phyloP scores from a whole-genome alignment of 2,888 invertebrate genomes.

The Dilophus febrilis region DNA sequence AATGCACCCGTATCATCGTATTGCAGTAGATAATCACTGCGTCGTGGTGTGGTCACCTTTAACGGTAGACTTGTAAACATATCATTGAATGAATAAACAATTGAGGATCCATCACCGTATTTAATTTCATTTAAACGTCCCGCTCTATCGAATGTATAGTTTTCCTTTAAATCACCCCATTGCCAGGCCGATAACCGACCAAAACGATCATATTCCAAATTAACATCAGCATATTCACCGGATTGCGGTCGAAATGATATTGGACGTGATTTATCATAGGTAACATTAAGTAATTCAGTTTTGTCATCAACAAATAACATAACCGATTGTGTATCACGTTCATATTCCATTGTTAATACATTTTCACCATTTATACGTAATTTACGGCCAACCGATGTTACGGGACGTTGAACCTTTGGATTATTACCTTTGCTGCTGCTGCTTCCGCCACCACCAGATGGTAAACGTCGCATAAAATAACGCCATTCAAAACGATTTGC shows the following conservation, averaged over 20 bases:
- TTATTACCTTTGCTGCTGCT: conserved; percentile 13
- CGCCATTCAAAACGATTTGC: conserved; percentile 93
- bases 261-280: conserved; percentile 70
- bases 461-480: conserved; percentile 67
- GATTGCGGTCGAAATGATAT: conserved; percentile 72
- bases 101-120: conserved; percentile 77
- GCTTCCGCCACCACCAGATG: conserved; percentile 32
- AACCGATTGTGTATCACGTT: conserved; percentile 68
- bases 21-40: conserved; percentile 81
- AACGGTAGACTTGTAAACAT: conserved; percentile 77
- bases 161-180: conserved; percentile 83
- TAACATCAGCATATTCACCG: conserved; percentile 75
- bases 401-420: conserved; percentile 31
- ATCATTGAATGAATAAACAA: conserved; percentile 84
- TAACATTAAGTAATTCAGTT: conserved; percentile 68
- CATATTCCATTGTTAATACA: conserved; percentile 78
- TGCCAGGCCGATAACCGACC: conserved; percentile 79
- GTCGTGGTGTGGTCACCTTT: conserved; percentile 86
- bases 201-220: conserved; percentile 81
- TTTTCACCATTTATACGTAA: conserved; percentile 82
- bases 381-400: conserved; percentile 72
- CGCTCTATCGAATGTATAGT: conserved; percentile 76
- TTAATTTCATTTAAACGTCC: conserved; percentile 80
- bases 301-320: conserved; percentile 78
- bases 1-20: conserved; percentile 86